Evolutionary conservation across 2,113 vertebrate genomes (phyloP), one percentile per base, ranked within the genome.

Genomic region (Sceloporus undulatus): DNA sequence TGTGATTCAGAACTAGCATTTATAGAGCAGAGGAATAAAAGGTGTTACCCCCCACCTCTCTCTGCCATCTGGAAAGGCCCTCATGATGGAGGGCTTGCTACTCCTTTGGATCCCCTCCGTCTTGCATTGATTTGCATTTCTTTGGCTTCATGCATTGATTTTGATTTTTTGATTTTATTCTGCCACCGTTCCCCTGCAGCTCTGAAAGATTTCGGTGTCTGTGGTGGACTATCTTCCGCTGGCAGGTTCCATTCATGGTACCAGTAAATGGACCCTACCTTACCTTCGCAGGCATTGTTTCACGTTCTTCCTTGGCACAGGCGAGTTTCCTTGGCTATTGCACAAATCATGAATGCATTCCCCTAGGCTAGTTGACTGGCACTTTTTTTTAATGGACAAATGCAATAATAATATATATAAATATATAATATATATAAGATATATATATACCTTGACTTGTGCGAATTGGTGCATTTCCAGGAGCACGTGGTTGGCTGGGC

Each of bases 121-220:
- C 21, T 78, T 78, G 81, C 87, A 78, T n/a, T 78, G 87, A 88
- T 88, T 84, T 83, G 80, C 87, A 70, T 74, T 56, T 70, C 73
- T 88, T 82, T 75, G 79, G 70, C 56, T 77, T 68, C 62, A 13
- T 78, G 79, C 52, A 88, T 88, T 42, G 71, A 89, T 82, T 76
- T 68, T 56, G 25, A 25, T 70, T 70, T 66, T 70, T 70, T 10
- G 1, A 34, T 75, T 66, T 40, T 29, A 27, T 29, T 68, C 29
- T 71, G n/a, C 59, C 66, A 66, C 42, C 27, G 65, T 81, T 48
- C 70, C 48, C n/a, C 16, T 48, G 56, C 84, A 75, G 54, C 42
- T 19, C 82, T 85, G 77, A 85, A 34, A 71, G 62, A 85, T 79
- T 79, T 80, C 54, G 38, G 18, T 62, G 18, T 65, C 52, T 75